Evolutionary conservation across 1,140 invertebrate species (phyloP).

Genomic region (Aphidius gifuensis): DNA sequence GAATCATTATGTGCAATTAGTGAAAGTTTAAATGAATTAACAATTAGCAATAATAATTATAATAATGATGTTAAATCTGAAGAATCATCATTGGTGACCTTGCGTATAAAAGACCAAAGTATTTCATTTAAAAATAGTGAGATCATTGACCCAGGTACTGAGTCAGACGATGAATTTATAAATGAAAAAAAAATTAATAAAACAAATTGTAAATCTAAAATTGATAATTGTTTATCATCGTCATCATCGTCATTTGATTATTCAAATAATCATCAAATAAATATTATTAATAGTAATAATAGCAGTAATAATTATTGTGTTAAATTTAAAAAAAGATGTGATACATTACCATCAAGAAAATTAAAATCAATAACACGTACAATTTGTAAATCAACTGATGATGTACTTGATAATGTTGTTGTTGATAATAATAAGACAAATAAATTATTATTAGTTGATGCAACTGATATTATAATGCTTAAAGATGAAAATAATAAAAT

Average conservation of each 20-base stretch:
- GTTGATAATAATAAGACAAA: too few relatives aligned
- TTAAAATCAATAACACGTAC: conserved; percentile 30
- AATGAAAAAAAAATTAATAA: conserved; percentile 27
- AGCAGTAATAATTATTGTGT: conserved; percentile 9
- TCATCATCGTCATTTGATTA: conserved; percentile 23
- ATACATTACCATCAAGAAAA: conserved; percentile 40
- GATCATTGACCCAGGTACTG: conserved; percentile 5
- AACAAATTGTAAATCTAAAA: conserved; percentile 21
- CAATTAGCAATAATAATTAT: conserved; percentile 13
- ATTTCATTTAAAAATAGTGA: neutral
- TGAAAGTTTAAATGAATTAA: conserved; percentile 32
- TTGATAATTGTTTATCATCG: conserved; percentile 28
- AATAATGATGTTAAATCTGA: conserved; percentile 6
- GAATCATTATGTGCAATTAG: conserved; percentile 45
- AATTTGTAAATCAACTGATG: conserved; percentile 44
- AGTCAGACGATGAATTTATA: conserved; percentile 15
- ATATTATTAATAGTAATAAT: neutral
- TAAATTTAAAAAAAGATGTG: conserved; percentile 32
- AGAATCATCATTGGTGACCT: conserved; percentile 4
- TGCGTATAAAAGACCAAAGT: conserved; percentile 23
- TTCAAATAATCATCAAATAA: neutral
- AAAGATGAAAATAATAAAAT: conserved; percentile 27
- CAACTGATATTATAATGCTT: conserved; percentile 42
- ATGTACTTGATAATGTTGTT: conserved; percentile 40
- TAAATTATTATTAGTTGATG: conserved; percentile 37